Evolutionary conservation across 2,113 vertebrate genomes (phyloP).

Genomic region (Thamnophis sirtalis): DNA sequence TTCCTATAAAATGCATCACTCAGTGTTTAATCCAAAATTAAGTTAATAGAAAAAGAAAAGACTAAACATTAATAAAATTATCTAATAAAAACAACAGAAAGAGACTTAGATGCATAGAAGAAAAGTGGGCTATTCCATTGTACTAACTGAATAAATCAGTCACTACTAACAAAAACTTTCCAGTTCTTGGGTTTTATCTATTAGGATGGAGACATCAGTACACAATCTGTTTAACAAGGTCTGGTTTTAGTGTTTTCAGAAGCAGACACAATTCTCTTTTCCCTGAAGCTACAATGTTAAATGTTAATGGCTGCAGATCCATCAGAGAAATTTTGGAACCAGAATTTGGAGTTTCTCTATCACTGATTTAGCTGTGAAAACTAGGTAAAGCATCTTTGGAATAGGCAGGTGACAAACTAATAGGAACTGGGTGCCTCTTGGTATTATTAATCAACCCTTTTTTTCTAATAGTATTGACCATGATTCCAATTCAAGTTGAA

Average conservation of each 20-base stretch:
- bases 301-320: neutral
- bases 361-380: neutral
- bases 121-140: neutral
- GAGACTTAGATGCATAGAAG: neutral
- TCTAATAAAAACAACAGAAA: neutral
- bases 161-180: neutral
- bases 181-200: neutral
- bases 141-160: neutral
- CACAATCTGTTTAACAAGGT: neutral
- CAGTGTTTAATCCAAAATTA: neutral
- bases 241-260: neutral
- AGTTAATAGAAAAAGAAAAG: neutral
- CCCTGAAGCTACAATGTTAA: neutral
- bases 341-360: neutral
- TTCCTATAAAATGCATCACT: neutral
- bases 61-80: neutral
- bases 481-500: neutral
- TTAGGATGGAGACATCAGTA: fast-evolving
- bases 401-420: neutral
- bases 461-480: neutral
- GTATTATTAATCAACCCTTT: neutral
- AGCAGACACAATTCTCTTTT: conserved; percentile 27
- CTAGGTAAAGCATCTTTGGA: neutral
- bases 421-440: neutral
- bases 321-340: neutral